Evolutionary conservation across 2,888 invertebrate genomes (phyloP).

Genomic region (Cerceris rybyensis): DNA sequence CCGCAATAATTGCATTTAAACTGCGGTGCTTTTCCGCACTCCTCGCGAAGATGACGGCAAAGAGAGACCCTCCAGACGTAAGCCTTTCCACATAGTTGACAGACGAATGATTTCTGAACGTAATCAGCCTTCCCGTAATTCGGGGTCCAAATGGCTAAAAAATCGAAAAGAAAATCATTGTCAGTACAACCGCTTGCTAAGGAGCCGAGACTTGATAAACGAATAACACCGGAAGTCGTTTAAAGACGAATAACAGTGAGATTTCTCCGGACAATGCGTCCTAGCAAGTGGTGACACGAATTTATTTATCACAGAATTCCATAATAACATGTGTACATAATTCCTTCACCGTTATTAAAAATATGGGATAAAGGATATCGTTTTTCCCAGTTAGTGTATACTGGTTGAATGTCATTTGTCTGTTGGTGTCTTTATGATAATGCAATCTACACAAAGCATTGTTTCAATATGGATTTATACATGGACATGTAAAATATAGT

Average conservation of each 20-base stretch:
- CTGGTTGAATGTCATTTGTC: neutral
- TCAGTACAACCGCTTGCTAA: neutral
- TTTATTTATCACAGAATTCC: neutral
- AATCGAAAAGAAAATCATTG: neutral
- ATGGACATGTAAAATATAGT: too few relatives aligned
- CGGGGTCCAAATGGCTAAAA: constrained; percentile 57
- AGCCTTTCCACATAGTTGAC: constrained; percentile 90
- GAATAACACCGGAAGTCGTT: neutral
- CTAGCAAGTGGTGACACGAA: neutral
- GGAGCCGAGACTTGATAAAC: neutral
- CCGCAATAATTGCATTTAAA: constrained; percentile 77
- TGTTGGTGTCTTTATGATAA: neutral
- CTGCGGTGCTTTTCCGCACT: constrained; percentile 78
- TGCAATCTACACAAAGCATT: neutral
- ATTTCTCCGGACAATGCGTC: neutral
- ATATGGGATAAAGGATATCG: neutral
- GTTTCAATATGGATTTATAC: too few relatives aligned
- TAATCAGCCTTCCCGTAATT: neutral
- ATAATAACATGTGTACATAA: neutral
- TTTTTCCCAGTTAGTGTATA: neutral
- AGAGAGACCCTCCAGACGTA: constrained; percentile 85
- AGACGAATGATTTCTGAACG: constrained; percentile 73
- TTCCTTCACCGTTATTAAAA: constrained; percentile 5
- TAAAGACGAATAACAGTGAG: neutral
- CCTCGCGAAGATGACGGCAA: constrained; percentile 81